phyloP scores from a whole-genome alignment of 2,888 invertebrate genomes.

The Thumatha senex region DNA sequence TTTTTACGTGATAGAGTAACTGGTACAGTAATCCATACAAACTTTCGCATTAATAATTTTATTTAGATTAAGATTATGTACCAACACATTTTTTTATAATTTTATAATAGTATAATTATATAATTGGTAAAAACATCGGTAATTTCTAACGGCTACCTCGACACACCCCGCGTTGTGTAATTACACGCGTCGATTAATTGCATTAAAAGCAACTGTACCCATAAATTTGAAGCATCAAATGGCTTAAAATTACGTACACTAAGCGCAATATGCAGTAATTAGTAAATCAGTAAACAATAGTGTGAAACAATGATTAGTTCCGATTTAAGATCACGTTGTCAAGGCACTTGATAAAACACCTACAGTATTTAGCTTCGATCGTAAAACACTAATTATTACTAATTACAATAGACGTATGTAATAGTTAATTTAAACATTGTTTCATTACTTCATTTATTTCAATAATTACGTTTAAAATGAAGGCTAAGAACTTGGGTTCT shows the following conservation, averaged over 20 bases:
- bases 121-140: too few species aligned
- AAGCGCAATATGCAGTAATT: conserved; percentile 6
- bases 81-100: too few species aligned
- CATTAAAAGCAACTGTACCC: background rate
- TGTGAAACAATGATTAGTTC: conserved; percentile 27
- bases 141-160: too few species aligned
- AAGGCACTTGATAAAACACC: background rate
- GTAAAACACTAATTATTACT: conserved; percentile 1
- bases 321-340: conserved; percentile 12
- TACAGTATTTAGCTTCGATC: conserved; percentile 2
- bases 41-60: too few species aligned
- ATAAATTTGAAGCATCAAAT: background rate
- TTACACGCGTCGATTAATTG: background rate
- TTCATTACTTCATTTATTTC: conserved; percentile 2
- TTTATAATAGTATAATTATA: too few species aligned
- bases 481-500: too few species aligned
- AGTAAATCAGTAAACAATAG: conserved; percentile 22
- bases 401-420: conserved; percentile 2
- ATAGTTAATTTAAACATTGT: conserved; percentile 5
- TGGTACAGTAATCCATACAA: too few species aligned
- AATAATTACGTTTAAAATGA: conserved; percentile 5
- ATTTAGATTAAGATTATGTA: too few species aligned
- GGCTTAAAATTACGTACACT: background rate
- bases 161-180: background rate
- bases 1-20: too few species aligned